Evolutionary conservation across 2,797 vertebrate species (phyloP).

Genomic region (Chaenodraco wilsoni): DNA sequence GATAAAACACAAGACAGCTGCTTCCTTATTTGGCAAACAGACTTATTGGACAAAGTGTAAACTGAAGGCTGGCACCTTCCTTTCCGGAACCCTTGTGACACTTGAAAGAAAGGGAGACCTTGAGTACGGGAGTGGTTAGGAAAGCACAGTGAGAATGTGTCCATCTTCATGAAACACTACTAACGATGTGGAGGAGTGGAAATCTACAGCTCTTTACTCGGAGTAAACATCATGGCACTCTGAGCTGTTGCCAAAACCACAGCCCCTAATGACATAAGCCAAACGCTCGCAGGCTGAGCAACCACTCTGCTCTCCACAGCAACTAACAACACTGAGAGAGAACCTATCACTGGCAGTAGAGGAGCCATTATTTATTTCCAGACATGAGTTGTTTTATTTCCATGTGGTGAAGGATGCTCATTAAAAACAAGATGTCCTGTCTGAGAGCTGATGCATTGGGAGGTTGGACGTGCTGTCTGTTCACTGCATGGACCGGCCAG

Average conservation of each 20-base stretch:
- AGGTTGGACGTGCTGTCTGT: slow-evolving; percentile 33
- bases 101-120: slow-evolving; percentile 55
- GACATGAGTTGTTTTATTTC: slow-evolving; percentile 42
- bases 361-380: slow-evolving; percentile 35
- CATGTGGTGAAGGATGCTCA: slow-evolving; percentile 49
- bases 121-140: slow-evolving; percentile 33
- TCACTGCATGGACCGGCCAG: slow-evolving; percentile 7
- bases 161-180: slow-evolving; percentile 61
- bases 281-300: slow-evolving; percentile 58
- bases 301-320: slow-evolving; percentile 50
- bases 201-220: slow-evolving; percentile 64
- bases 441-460: slow-evolving; percentile 37
- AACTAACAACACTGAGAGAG: slow-evolving; percentile 45
- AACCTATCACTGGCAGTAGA: slow-evolving; percentile 34
- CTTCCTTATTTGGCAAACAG: slow-evolving; percentile 82
- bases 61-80: slow-evolving; percentile 75
- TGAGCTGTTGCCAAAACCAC: slow-evolving; percentile 72
- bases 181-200: slow-evolving; percentile 58
- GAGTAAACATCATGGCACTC: slow-evolving; percentile 71
- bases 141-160: slow-evolving; percentile 57
- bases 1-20: slow-evolving; percentile 74
- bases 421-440: slow-evolving; percentile 55
- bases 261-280: slow-evolving; percentile 61
- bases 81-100: slow-evolving; percentile 56
- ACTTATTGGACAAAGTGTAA: slow-evolving; percentile 62